Evolutionary conservation across 2,888 invertebrate genomes (phyloP).

Genomic region (Xanthorhoe spadicearia): DNA sequence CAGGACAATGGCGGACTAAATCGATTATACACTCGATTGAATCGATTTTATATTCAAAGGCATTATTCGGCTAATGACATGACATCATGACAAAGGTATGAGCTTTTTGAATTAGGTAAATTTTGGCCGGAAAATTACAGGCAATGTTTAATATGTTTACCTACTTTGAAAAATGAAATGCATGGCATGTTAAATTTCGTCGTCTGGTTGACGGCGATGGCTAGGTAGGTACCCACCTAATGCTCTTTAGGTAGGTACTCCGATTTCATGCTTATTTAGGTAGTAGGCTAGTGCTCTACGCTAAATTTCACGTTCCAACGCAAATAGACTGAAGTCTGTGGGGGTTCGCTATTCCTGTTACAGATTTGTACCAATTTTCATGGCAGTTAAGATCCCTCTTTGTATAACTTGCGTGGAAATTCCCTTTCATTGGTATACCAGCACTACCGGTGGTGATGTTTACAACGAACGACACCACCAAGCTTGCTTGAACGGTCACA

Average conservation of each 20-base stretch:
- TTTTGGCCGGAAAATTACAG: neutral
- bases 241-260: too few species aligned
- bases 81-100: constrained; percentile 43
- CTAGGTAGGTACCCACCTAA: too few species aligned
- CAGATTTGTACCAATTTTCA: constrained; percentile 9
- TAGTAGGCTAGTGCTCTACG: neutral
- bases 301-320: constrained; percentile 23
- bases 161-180: too few species aligned
- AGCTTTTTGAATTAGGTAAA: neutral
- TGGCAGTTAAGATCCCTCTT: neutral
- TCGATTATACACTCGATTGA: constrained; percentile 63
- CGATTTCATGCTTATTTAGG: neutral
- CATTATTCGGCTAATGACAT: constrained; percentile 63
- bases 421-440: too few species aligned
- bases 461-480: too few species aligned
- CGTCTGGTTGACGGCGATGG: too few species aligned
- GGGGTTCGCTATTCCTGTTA: constrained; percentile 15
- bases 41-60: constrained; percentile 66
- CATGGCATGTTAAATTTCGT: too few species aligned
- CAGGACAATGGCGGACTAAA: constrained; percentile 59
- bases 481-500: too few species aligned
- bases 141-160: too few species aligned
- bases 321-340: constrained; percentile 8
- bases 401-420: constrained; percentile 1
- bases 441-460: too few species aligned